A percentile compares a stretch with the other conserved stretches of the same genome.
Conservation (phyloP, 2,113 vertebrate species). For the Rafetus swinhoei region DNA sequence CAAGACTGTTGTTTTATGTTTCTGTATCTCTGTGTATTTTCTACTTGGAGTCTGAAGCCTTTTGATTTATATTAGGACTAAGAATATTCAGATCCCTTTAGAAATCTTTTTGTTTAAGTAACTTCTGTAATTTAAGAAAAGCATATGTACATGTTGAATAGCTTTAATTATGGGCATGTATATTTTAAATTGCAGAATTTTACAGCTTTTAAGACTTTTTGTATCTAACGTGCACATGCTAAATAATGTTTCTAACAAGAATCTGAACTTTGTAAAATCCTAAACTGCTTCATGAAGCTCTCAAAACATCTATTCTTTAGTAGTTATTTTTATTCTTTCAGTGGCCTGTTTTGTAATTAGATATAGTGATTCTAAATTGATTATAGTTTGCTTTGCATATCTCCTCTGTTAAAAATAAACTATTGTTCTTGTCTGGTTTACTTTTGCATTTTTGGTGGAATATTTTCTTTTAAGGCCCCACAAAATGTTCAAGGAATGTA, state of each 20-base stretch:
- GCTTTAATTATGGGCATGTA: background rate
- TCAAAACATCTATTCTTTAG: background rate
- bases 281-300: background rate
- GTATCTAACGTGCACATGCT: background rate
- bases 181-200: background rate
- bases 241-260: background rate
- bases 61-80: background rate
- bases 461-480: background rate
- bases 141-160: background rate
- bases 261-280: background rate
- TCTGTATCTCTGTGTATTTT: slow-evolving; percentile 8
- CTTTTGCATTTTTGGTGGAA: background rate
- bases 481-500: background rate
- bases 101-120: background rate
- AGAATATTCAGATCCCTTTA: background rate
- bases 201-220: background rate
- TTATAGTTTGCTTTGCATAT: background rate
- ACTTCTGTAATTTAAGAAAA: background rate
- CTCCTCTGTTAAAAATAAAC: background rate
- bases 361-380: background rate
- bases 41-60: background rate
- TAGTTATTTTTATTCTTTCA: background rate
- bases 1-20: background rate
- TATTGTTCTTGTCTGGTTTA: background rate
- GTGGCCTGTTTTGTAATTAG: background rate